These are phyloP conservation scores for Mobula birostris DNA, from an alignment of 2,113 vertebrate genomes.

Conservation along the genomic window DNA sequence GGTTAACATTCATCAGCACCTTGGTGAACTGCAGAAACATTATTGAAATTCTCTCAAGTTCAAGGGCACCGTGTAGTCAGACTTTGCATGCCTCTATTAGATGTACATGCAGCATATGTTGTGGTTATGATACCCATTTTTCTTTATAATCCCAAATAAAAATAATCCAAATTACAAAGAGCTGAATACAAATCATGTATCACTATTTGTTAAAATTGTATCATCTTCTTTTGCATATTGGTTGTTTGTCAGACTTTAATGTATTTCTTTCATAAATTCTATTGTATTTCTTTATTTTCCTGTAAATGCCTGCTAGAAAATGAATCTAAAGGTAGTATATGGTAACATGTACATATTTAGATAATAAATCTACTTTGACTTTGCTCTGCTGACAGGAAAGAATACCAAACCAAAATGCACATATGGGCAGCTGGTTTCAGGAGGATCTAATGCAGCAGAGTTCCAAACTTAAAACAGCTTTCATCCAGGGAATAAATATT, in stretches of 20 bases:
- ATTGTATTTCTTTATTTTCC: no score
- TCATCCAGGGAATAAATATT: neutral
- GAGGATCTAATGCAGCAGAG: neutral
- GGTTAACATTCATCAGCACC: neutral
- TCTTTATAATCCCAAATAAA: neutral
- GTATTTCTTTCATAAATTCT: no score
- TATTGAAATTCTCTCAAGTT: neutral
- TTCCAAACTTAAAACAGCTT: neutral
- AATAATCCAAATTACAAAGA: neutral
- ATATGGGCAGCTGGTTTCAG: neutral
- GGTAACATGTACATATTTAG: no score
- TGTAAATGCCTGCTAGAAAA: no score
- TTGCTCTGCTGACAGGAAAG: neutral
- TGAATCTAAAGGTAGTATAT: no score
- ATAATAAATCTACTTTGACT: no score
- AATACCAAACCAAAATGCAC: neutral
- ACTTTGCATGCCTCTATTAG: no score
- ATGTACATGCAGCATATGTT: neutral
- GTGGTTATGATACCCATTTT: neutral
- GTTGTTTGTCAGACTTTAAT: no score
- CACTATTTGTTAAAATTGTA: neutral
- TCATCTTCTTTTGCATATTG: no score
- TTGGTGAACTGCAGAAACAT: neutral
- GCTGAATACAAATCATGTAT: neutral
- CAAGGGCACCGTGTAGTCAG: neutral